A percentile compares a stretch with the other conserved stretches of the same genome.
These are phyloP conservation scores for Muscidifurax raptorellus DNA, from an alignment of 1,140 invertebrate species.

Conservation along the genomic window DNA sequence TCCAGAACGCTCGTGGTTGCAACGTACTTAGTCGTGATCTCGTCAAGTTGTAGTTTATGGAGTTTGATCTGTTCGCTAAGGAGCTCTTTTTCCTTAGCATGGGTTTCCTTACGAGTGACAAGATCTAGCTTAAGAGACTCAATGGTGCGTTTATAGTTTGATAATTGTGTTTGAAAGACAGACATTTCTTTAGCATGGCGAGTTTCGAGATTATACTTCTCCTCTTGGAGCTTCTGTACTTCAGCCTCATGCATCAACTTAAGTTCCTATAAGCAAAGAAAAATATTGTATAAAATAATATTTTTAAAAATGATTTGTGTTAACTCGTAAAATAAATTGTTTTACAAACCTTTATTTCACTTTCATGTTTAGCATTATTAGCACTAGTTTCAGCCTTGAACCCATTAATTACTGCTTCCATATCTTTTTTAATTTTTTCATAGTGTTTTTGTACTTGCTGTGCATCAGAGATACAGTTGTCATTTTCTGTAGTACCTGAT, in stretches of 20 bases:
- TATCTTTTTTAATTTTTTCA: constrained; percentile 69
- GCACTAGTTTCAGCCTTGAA: constrained; percentile 61
- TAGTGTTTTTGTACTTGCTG: constrained; percentile 64
- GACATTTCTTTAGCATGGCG: constrained; percentile 70
- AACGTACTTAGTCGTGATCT: constrained; percentile 69
- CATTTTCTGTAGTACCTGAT: constrained; percentile 55
- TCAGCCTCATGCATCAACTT: constrained; percentile 60
- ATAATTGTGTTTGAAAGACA: constrained; percentile 67
- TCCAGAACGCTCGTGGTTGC: constrained; percentile 65
- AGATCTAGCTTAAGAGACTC: constrained; percentile 68
- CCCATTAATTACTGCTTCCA: constrained; percentile 65
- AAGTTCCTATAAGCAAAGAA: constrained; percentile 58
- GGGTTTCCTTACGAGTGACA: constrained; percentile 57
- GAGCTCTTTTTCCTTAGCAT: constrained; percentile 64
- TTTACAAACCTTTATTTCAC: constrained; percentile 57
- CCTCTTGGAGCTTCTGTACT: constrained; percentile 61
- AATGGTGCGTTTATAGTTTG: constrained; percentile 68
- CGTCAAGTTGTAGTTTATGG: constrained; percentile 67
- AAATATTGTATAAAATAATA: constrained; percentile 27
- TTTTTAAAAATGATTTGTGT: not conserved
- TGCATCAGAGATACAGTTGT: constrained; percentile 58
- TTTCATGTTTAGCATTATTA: constrained; percentile 60
- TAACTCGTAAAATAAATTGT: not conserved
- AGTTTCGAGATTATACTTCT: constrained; percentile 66
- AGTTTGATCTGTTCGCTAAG: constrained; percentile 67